Evolutionary conservation across 2,888 invertebrate genomes (phyloP).

Genomic region (Deroplatys truncata): DNA sequence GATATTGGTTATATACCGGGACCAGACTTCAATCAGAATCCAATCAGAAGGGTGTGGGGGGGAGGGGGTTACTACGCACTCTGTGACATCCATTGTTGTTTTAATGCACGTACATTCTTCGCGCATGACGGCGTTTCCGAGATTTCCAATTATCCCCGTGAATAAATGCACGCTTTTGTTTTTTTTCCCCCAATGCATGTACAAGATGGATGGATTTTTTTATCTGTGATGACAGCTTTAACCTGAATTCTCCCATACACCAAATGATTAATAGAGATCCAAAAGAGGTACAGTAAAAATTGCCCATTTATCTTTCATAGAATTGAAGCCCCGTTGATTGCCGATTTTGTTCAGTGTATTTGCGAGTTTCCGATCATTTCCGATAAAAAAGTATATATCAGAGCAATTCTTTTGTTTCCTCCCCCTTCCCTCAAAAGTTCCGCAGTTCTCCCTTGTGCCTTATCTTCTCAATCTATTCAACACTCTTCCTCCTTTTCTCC

Average conservation of each 20-base stretch:
- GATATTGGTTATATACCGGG: too few relatives aligned
- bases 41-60: too few relatives aligned
- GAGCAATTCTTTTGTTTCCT: too few relatives aligned
- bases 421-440: too few relatives aligned
- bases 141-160: not conserved
- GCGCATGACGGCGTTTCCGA: not conserved
- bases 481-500: too few relatives aligned
- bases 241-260: not conserved
- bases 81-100: not conserved
- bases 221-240: not conserved
- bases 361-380: not conserved
- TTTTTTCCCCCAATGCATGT: too few relatives aligned
- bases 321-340: not conserved
- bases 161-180: not conserved
- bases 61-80: not conserved
- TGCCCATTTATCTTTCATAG: not conserved
- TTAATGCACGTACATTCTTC: not conserved
- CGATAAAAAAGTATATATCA: too few relatives aligned
- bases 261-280: not conserved
- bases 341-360: not conserved
- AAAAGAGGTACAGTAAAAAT: not conserved
- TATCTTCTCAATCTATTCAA: too few relatives aligned
- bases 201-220: not conserved
- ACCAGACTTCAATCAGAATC: too few relatives aligned
- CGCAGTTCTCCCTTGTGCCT: too few relatives aligned